Evolutionary conservation across 2,888 invertebrate species (phyloP).

Genomic region (Metacarcinus magister): DNA sequence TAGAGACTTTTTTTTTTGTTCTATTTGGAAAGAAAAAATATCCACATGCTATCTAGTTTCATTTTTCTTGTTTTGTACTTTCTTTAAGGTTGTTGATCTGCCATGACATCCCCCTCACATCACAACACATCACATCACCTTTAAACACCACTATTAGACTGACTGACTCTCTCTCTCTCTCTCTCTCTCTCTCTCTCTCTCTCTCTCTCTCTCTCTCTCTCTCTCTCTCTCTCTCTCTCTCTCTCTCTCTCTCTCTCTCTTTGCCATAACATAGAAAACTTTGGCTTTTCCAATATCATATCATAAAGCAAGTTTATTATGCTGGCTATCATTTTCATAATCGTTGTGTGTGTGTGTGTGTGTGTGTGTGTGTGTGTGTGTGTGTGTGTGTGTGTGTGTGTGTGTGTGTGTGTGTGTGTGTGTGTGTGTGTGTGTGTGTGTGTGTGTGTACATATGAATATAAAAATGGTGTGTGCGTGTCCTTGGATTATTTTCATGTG

Average conservation of each 20-base stretch:
- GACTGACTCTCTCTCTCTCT: background rate
- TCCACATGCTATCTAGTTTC: too few relatives aligned
- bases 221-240: slow-evolving; percentile 60
- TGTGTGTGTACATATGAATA: background rate
- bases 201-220: slow-evolving; percentile 59
- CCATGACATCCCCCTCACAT: too few relatives aligned
- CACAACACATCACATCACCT: too few relatives aligned
- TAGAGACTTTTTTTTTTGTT: too few relatives aligned
- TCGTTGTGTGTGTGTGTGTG: background rate
- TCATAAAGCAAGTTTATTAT: too few relatives aligned
- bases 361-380: slow-evolving; percentile 62
- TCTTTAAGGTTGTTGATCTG: too few relatives aligned
- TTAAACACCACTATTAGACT: background rate
- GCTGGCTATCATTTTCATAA: too few relatives aligned
- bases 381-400: slow-evolving; percentile 35
- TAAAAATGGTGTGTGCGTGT: background rate
- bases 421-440: background rate
- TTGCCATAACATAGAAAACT: background rate
- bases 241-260: slow-evolving; percentile 56
- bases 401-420: slow-evolving; percentile 16
- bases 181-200: slow-evolving; percentile 53
- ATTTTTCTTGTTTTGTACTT: too few relatives aligned
- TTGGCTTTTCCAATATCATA: background rate
- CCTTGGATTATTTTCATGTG: background rate
- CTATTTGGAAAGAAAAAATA: too few relatives aligned